phyloP scores from a whole-genome alignment of 2,888 invertebrate genomes.

The Cheilosia pagana region DNA sequence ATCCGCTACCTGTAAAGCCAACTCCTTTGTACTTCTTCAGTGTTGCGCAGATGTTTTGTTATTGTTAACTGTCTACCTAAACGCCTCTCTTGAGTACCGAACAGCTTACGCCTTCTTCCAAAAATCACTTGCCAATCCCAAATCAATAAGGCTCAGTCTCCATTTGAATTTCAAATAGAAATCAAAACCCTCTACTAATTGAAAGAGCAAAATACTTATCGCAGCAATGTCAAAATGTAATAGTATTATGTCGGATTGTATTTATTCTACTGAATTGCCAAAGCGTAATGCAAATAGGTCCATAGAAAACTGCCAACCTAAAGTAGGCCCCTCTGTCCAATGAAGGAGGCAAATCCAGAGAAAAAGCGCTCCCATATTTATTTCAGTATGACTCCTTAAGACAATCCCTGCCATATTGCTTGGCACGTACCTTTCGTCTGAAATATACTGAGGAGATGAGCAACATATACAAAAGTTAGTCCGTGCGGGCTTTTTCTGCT shows the following conservation, averaged over 20 bases:
- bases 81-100: background rate
- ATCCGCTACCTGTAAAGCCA: too few relatives aligned
- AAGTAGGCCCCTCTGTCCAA: background rate
- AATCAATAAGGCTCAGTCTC: slow-evolving; percentile 4
- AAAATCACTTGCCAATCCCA: background rate
- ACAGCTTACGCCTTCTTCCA: background rate
- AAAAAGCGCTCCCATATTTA: slow-evolving; percentile 22
- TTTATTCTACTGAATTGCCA: background rate
- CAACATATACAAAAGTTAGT: slow-evolving; percentile 30
- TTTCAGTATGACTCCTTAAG: slow-evolving; percentile 27
- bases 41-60: background rate
- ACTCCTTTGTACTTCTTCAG: too few relatives aligned
- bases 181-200: background rate
- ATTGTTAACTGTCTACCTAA: background rate
- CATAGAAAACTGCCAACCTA: too few relatives aligned
- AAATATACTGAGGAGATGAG: slow-evolving; percentile 18
- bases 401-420: slow-evolving; percentile 27
- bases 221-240: too few relatives aligned
- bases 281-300: too few relatives aligned
- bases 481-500: slow-evolving; percentile 14
- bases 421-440: slow-evolving; percentile 41
- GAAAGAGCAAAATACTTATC: background rate
- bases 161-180: background rate
- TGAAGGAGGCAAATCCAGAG: background rate
- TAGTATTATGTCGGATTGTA: background rate